Evolutionary conservation across 1,140 invertebrate species (phyloP).

Genomic region (Phenacoccus solenopsis): DNA sequence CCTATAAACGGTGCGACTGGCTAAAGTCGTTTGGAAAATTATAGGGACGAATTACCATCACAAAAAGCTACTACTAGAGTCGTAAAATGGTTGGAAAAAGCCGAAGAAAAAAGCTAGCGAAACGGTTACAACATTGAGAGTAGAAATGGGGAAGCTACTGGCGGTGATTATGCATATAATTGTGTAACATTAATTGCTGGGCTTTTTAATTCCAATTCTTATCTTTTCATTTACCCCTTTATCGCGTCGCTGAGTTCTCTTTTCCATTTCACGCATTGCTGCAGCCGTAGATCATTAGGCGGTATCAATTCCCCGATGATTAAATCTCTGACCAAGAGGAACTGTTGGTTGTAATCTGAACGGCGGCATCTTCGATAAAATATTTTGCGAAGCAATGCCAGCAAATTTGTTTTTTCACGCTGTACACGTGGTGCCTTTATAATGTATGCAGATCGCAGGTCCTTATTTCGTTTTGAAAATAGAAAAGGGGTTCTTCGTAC

Average conservation of each 20-base stretch:
- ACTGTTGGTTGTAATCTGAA: no score
- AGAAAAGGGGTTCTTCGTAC: not conserved
- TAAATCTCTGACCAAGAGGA: not conserved
- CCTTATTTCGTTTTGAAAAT: not conserved
- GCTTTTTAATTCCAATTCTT: not conserved
- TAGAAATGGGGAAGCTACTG: no score
- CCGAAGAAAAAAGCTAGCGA: no score
- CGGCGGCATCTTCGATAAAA: no score
- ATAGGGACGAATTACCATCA: no score
- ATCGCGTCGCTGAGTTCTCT: not conserved
- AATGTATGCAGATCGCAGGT: not conserved
- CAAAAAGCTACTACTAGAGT: no score
- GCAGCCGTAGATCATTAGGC: not conserved
- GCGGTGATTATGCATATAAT: no score
- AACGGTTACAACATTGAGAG: no score
- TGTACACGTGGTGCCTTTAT: not conserved
- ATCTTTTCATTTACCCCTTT: slow-evolving; percentile 1
- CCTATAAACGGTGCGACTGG: no score
- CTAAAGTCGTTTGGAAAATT: no score
- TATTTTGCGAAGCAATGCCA: not conserved
- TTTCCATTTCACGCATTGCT: not conserved
- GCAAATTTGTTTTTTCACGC: not conserved
- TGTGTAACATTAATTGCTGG: not conserved
- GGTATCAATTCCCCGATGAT: not conserved
- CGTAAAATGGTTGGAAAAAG: no score